phyloP scores from a whole-genome alignment of 23 tunicate species.

The Ascidia mentula region DNA sequence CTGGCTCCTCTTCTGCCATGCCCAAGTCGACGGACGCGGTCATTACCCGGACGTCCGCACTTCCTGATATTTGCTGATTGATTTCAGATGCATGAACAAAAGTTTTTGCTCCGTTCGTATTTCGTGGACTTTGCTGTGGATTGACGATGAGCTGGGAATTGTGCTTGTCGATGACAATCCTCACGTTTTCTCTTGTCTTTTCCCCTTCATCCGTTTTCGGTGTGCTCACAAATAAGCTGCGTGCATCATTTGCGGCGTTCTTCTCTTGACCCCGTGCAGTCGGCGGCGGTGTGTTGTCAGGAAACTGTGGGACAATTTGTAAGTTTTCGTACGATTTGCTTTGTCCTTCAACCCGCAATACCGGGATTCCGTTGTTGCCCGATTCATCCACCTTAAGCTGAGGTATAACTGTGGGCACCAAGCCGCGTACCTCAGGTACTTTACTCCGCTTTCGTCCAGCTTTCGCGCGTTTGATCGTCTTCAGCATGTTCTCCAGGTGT shows the following conservation, averaged over 20 bases:
- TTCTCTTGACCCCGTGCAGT: not conserved
- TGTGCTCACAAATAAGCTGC: not conserved
- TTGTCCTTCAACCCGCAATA: not conserved
- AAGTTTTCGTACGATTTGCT: not conserved
- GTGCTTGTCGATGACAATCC: conserved; percentile 11
- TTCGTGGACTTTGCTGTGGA: not conserved
- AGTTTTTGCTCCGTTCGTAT: not conserved
- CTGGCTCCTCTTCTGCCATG: not conserved
- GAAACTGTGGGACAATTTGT: not conserved
- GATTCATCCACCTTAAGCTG: conserved; percentile 24
- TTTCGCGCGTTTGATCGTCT: conserved; percentile 68
- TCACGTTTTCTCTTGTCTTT: not conserved
- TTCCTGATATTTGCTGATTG: not conserved
- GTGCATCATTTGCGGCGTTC: not conserved
- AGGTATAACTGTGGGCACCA: conserved; percentile 41
- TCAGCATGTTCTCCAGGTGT: conserved; percentile 64
- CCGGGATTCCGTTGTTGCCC: not conserved
- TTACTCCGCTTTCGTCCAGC: conserved; percentile 13
- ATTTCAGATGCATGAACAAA: not conserved
- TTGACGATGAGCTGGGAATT: conserved; percentile 22
- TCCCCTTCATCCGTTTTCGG: not conserved
- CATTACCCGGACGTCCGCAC: not conserved
- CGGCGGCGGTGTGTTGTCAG: conserved; percentile 47
- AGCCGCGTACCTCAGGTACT: conserved; percentile 45
- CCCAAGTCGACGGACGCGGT: not conserved